Evolutionary conservation across 1,140 invertebrate species (phyloP).

Genomic region (Saccostrea cuccullata): DNA sequence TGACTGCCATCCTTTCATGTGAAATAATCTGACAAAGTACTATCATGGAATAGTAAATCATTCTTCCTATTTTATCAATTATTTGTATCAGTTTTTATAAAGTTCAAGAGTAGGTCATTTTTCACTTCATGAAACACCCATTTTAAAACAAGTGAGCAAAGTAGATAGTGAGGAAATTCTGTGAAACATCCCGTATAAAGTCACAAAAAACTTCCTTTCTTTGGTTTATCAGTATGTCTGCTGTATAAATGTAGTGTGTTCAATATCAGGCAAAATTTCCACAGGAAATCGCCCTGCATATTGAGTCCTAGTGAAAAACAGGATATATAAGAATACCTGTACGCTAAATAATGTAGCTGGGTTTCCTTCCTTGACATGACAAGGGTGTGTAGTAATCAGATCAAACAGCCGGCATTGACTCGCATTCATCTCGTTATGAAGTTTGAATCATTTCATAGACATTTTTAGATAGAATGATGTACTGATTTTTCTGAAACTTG

Average conservation of each 20-base stretch:
- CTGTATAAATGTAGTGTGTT: neutral
- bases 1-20: too few species aligned
- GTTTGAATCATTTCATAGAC: neutral
- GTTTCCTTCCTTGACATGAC: slow-evolving; percentile 15
- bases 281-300: slow-evolving; percentile 18
- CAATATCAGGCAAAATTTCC: neutral
- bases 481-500: neutral
- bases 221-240: neutral
- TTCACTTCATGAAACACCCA: too few species aligned
- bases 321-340: slow-evolving; percentile 26
- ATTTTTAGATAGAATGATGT: neutral
- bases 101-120: too few species aligned
- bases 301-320: slow-evolving; percentile 18
- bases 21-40: too few species aligned
- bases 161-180: neutral
- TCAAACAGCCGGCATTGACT: neutral
- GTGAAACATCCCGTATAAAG: neutral
- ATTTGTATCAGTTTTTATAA: too few species aligned
- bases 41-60: too few species aligned
- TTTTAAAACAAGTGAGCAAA: too few species aligned
- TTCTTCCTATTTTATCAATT: too few species aligned
- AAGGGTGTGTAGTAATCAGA: neutral
- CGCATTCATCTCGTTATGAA: neutral
- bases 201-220: neutral
- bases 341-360: neutral